Conservation (phyloP, 2,888 invertebrate species). For the Archips crataeganus region DNA sequence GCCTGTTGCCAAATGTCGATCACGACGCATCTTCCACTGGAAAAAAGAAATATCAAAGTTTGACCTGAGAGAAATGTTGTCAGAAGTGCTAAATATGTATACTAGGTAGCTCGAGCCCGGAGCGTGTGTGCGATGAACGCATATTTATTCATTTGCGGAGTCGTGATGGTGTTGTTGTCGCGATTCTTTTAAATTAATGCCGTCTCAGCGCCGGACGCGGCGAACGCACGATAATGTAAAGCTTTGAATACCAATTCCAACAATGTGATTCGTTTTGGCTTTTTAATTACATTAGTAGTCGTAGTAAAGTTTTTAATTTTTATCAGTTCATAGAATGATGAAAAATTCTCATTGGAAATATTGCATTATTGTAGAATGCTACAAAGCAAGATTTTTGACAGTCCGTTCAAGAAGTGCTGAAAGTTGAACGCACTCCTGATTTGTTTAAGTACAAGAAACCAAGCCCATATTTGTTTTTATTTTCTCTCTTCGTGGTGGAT, state of each 20-base stretch:
- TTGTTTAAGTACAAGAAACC: too few relatives aligned
- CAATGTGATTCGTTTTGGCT: neutral
- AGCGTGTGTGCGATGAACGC: slow-evolving; percentile 41
- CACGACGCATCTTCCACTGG: slow-evolving; percentile 74
- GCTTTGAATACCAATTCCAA: neutral
- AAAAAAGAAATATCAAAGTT: slow-evolving; percentile 73
- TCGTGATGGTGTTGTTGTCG: slow-evolving; percentile 42
- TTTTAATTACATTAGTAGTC: neutral
- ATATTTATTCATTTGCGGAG: slow-evolving; percentile 44
- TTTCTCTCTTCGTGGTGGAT: too few relatives aligned
- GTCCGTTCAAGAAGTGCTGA: too few relatives aligned
- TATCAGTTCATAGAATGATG: neutral
- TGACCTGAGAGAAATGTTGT: slow-evolving; percentile 41
- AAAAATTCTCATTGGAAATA: neutral
- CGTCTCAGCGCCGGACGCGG: slow-evolving; percentile 11
- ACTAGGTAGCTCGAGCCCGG: slow-evolving; percentile 21
- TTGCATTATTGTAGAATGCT: neutral
- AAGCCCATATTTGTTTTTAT: too few relatives aligned
- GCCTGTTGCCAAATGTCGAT: slow-evolving; percentile 77
- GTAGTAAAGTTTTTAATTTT: neutral
- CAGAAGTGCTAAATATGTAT: slow-evolving; percentile 13
- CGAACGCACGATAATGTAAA: slow-evolving; percentile 11
- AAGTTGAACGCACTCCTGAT: too few relatives aligned
- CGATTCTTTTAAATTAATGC: slow-evolving; percentile 41
- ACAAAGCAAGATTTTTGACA: too few relatives aligned